Evolutionary conservation across 2,888 invertebrate genomes (phyloP), one percentile per base, ranked within the genome.

Genomic region (Melieria picta): DNA sequence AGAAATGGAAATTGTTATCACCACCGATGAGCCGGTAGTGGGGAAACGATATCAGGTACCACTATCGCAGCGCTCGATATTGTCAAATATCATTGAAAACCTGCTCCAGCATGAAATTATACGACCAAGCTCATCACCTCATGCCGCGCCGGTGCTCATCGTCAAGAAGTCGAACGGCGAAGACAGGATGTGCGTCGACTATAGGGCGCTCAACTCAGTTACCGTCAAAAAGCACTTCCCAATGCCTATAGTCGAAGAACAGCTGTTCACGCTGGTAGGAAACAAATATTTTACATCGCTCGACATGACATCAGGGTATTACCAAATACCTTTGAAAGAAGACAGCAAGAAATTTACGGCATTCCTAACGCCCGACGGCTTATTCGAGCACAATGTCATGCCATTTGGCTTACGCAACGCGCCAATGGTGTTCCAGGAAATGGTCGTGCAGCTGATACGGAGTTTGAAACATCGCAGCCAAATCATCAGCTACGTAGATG

Each of bases 371-470:
- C 71, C 46, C 7, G 81, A 80, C 43, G 82, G 81, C 6, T 73
- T 82, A 5, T 85, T 77, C 61, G 80, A 85, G 75, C 83, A 79
- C 62, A 65, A 75, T 5, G 66, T 77, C 0, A 80, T 85, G 81
- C 81, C 83, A 5, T 86, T 85, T 72, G 84, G 84, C 1, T 72
- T 84, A 6, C 58, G 77, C 2, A 84, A 84, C 66, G 81, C 82
- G 1, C 82, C 82, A 5, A 75, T 77, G 30, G 78, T 79, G 30
- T 86, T 84, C 74, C 83, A 82, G 67, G 72, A 80, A 50, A 72
- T 79, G 65, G 80, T 84, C 3, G 57, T 68, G 1, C 43, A 65
- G 30, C 45, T 73, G 52, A 73, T 72, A 46, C 46, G 67, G 16
- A 61, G 4, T 13, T 70, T 73, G 30, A 56, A 69, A 6, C 6